These are phyloP conservation scores for Lepidothrix coronata DNA, from an alignment of 2,113 vertebrate species.

Conservation along the genomic window DNA sequence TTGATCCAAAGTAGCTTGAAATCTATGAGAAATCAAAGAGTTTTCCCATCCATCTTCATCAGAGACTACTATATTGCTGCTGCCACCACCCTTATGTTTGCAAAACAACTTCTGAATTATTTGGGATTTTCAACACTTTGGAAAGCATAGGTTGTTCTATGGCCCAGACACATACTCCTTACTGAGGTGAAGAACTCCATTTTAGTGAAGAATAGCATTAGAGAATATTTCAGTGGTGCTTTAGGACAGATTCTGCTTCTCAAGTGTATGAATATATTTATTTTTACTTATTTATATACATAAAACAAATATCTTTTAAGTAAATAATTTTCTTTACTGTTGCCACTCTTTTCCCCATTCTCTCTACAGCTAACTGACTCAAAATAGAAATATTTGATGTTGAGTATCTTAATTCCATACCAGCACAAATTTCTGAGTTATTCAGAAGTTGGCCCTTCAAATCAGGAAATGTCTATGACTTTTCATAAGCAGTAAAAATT, in stretches of 20 bases:
- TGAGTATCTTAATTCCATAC: background rate
- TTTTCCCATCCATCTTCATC: background rate
- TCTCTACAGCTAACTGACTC: background rate
- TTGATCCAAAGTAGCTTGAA: background rate
- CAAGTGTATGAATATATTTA: background rate
- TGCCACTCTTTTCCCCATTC: background rate
- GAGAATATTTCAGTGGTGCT: background rate
- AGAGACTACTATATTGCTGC: background rate
- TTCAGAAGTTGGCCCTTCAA: background rate
- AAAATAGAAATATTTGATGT: background rate
- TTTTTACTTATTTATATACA: background rate
- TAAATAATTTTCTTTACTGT: background rate
- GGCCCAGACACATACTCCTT: background rate
- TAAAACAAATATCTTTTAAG: background rate
- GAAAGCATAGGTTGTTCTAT: background rate
- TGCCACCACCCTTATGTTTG: background rate
- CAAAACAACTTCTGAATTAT: background rate
- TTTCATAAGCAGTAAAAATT: background rate
- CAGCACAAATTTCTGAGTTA: background rate
- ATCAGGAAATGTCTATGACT: background rate
- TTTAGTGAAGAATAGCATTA: background rate
- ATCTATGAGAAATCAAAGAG: background rate
- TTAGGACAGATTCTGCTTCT: background rate
- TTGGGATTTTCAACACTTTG: background rate
- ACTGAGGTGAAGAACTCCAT: background rate